Conservation (phyloP, 2,888 invertebrate species). For the Beris morrisii region DNA sequence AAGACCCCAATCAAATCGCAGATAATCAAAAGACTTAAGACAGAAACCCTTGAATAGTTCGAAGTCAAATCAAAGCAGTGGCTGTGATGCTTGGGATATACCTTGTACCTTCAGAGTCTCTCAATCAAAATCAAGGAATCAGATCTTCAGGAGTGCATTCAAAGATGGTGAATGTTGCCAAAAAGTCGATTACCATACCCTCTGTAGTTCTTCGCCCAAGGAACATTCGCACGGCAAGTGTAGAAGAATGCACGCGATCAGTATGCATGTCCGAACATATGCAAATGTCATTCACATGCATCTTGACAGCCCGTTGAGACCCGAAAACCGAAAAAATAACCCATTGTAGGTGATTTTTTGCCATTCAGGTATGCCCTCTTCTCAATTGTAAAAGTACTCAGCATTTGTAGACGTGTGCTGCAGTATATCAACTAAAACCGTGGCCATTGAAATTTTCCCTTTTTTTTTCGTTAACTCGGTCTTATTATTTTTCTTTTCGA, state of each 20-base stretch:
- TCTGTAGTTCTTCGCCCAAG: neutral
- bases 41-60: neutral
- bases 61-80: neutral
- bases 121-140: conserved; percentile 26
- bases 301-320: no score
- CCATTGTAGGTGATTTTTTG: no score
- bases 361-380: no score
- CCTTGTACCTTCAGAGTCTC: conserved; percentile 23
- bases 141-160: conserved; percentile 22
- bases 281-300: conserved; percentile 17
- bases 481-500: no score
- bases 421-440: no score
- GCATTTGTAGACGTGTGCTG: no score
- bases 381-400: no score
- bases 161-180: conserved; percentile 29
- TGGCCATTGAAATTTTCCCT: no score
- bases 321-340: no score
- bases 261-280: conserved; percentile 24
- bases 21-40: conserved; percentile 25
- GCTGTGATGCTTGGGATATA: neutral
- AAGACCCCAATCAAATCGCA: conserved; percentile 10
- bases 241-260: conserved; percentile 23
- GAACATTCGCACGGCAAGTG: conserved; percentile 14
- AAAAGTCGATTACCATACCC: conserved; percentile 21
- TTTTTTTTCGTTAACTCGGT: no score